Evolutionary conservation across 2,113 vertebrate genomes (phyloP), one percentile per base, ranked within the genome.

Genomic region (Genyomyrus donnyi): DNA sequence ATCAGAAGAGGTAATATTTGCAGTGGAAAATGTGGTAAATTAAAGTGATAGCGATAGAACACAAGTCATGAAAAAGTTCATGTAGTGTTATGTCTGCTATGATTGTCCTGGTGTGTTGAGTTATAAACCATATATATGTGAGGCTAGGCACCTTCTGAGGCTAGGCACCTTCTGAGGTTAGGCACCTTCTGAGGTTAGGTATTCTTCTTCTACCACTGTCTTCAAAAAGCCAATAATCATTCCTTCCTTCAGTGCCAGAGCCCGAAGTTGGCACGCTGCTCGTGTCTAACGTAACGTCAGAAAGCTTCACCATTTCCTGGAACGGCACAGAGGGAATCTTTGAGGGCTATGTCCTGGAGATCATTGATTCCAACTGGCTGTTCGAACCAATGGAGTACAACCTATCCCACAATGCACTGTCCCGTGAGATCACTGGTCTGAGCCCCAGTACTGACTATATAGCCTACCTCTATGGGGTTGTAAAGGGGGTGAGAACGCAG

Each of bases 331-430:
- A 92, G 31, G 96, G 95, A 87, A 92, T 94, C 90, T 96, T 98
- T 92, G 95, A 98, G 92, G 46, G 88, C 93, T 99, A 98, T 97
- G 96, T 96, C 93, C 94, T 98, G 97, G 97, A 99, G 96, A 96
- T 99, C 95, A 97, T 98, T 97, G 98, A 99, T 97, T 97, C 97
- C 90, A 97, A 97, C 96, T 98, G 97, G 97, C 96, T 97, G 93
- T 95, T 94, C 94, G 96, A 97, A 92, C 95, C 94, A 48, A 93
- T 93, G 93, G 97, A 97, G 92, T 96, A 96, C 94, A 98, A 97
- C 91, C 9, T 98, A 89, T 97, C 98, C 84, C 95, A 93, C 91
- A 92, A 93, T 93, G 95, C 95, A 87, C 95, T 94, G 92, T 97
- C 95, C 66, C 93, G 95, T 92, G 94, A 96, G 87, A 94, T 99